Conservation (phyloP, 92 coral and sea anemone species). For the Palythoa caribaeorum region DNA sequence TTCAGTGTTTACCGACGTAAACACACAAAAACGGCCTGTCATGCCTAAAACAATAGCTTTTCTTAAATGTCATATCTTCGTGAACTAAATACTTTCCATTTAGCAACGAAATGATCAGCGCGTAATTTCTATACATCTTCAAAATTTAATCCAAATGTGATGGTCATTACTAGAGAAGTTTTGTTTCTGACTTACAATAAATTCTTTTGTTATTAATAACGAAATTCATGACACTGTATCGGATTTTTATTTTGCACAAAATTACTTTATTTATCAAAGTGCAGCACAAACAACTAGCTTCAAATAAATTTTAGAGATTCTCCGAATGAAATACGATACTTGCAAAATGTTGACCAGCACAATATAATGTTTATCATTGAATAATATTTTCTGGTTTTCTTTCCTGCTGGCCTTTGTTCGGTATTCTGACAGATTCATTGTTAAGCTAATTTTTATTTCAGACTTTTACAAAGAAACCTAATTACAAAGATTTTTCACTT, state of each 20-base stretch:
- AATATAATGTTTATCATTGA: constrained; percentile 31
- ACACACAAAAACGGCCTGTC: constrained; percentile 36
- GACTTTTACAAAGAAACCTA: constrained; percentile 34
- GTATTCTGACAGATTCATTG: constrained; percentile 19
- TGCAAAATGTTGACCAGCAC: constrained; percentile 1
- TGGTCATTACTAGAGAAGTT: not conserved
- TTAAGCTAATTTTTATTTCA: constrained; percentile 20
- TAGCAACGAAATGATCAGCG: constrained; percentile 17
- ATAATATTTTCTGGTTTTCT: constrained; percentile 22
- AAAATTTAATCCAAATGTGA: not conserved
- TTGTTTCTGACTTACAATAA: not conserved
- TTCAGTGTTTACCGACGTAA: constrained; percentile 24
- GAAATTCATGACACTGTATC: not conserved
- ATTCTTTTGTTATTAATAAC: not conserved
- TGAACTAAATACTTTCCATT: constrained; percentile 41
- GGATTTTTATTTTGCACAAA: not conserved
- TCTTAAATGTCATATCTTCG: constrained; percentile 34
- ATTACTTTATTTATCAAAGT: not conserved
- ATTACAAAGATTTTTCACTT: constrained; percentile 28
- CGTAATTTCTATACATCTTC: constrained; percentile 10
- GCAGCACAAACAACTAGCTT: constrained; percentile 53
- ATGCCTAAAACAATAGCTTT: constrained; percentile 13
- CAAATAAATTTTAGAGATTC: constrained; percentile 52
- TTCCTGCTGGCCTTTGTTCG: constrained; percentile 26
- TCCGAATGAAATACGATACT: constrained; percentile 69